A percentile compares a stretch with the other conserved stretches of the same genome.
Conservation (phyloP, 2,797 vertebrate species). For the Ciconia nigra region DNA sequence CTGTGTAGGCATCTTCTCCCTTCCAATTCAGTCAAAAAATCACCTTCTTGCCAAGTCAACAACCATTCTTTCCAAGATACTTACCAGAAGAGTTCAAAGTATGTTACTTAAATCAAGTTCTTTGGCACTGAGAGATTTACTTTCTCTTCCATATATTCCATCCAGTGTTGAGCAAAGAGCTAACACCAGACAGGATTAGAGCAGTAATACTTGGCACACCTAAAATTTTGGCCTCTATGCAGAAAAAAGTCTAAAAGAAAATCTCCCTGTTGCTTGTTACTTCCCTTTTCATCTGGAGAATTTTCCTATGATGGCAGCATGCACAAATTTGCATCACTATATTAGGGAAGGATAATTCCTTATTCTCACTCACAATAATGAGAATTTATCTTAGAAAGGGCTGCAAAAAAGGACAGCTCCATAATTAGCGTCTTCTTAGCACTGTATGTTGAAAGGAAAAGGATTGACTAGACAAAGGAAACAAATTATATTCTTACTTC, state of each 20-base stretch:
- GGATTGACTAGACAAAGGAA: not conserved
- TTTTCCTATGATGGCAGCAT: not conserved
- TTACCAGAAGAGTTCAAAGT: not conserved
- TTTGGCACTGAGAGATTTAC: not conserved
- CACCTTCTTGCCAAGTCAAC: not conserved
- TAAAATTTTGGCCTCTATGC: not conserved
- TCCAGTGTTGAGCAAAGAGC: not conserved
- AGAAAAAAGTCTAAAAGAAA: not conserved
- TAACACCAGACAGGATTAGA: not conserved
- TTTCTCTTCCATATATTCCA: not conserved
- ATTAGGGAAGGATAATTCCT: not conserved
- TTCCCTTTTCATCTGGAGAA: not conserved
- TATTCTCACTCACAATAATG: not conserved
- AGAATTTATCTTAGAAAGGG: not conserved
- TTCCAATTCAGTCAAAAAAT: not conserved
- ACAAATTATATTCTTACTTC: not conserved
- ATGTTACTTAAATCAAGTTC: not conserved
- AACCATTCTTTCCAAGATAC: not conserved
- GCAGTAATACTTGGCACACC: not conserved
- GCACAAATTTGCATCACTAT: not conserved
- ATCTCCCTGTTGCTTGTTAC: not conserved
- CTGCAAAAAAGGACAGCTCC: not conserved
- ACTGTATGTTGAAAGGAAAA: not conserved
- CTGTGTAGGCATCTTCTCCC: not conserved
- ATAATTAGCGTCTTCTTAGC: not conserved